These are phyloP conservation scores for Trematomus loennbergii DNA, from an alignment of 2,113 vertebrate species.

Conservation along the genomic window DNA sequence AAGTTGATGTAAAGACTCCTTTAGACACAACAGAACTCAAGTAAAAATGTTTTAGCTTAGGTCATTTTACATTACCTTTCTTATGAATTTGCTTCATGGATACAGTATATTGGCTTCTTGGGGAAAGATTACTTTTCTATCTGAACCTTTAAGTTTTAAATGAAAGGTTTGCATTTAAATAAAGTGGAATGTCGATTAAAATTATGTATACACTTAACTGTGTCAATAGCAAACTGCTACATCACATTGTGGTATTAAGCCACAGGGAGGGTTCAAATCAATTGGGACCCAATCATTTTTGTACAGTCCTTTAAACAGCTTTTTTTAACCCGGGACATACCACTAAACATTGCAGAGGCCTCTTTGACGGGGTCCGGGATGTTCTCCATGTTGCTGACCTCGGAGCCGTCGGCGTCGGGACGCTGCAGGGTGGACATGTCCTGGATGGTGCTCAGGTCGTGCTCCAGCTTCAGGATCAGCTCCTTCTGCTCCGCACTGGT, in stretches of 20 bases:
- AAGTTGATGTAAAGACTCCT: too few relatives aligned
- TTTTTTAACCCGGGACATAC: conserved; percentile 68
- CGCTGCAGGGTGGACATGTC: conserved; percentile 85
- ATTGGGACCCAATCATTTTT: neutral
- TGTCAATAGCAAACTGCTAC: neutral
- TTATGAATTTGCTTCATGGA: too few relatives aligned
- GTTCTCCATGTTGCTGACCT: conserved; percentile 83
- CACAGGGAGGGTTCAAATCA: neutral
- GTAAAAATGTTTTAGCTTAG: too few relatives aligned
- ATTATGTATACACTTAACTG: neutral
- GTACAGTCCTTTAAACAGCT: neutral
- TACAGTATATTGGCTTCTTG: too few relatives aligned
- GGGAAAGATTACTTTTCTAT: neutral
- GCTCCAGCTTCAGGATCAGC: conserved; percentile 92
- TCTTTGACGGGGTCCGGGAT: conserved; percentile 96
- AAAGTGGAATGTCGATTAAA: neutral
- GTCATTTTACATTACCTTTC: too few relatives aligned
- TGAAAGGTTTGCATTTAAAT: neutral
- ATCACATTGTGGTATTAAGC: too few relatives aligned
- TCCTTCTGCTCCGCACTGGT: conserved; percentile 90
- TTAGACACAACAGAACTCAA: too few relatives aligned
- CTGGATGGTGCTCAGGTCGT: conserved; percentile 95
- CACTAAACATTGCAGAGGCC: conserved; percentile 90
- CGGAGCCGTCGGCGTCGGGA: conserved; percentile 88
- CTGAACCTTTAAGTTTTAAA: neutral